Evolutionary conservation across 2,888 invertebrate genomes (phyloP), one percentile per base, ranked within the genome.

Genomic region (Andrena haemorrhoa): DNA sequence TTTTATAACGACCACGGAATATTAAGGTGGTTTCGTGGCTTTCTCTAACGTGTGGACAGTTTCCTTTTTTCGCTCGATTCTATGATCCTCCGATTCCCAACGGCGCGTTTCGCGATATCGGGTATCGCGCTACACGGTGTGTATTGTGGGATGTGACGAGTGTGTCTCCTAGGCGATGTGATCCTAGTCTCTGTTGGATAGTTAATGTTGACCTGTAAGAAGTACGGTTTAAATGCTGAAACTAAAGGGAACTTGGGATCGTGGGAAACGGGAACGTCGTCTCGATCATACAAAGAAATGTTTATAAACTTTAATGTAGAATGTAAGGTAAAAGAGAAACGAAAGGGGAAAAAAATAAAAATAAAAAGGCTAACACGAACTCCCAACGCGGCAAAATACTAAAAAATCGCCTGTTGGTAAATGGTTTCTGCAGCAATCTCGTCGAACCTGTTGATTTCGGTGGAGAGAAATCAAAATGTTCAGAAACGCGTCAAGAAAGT

Each of bases 161-260:
- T 49, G 76, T 80, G 75, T 76, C 84, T 83, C 82, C 78, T 70
- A 75, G 78, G 85, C 65, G 88, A 86, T 74, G 84, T 49, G 35
- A 83, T 80, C 79, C 70, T 78, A 82, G 79, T 73, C 81, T 83
- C 83, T 88, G 83, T 84, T 71, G 80, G 83, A 86, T 84, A 85
- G 86, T 84, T 82, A 88, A 88, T 83, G 89, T 89, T 89, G 91
- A 93, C 93, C 93, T 93, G 93, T 90, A 93, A 93, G 92, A 93
- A 93, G 89, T 88, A 92, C 81, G 90, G 87, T 93, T 93, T 93
- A 91, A 92, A 70, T 80, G 61, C 80, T 80, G 75, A 82, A 82
- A 83, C 53, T 82, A 65, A 8, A 8, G 73, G 68, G 49, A 53
- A 3, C 16, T 20, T 20, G 53, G 77, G 51, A 33, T 51, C 51